Base-by-base conservation (phyloP, 2,113 vertebrate genomes). In the Hyla sarda region DNA sequence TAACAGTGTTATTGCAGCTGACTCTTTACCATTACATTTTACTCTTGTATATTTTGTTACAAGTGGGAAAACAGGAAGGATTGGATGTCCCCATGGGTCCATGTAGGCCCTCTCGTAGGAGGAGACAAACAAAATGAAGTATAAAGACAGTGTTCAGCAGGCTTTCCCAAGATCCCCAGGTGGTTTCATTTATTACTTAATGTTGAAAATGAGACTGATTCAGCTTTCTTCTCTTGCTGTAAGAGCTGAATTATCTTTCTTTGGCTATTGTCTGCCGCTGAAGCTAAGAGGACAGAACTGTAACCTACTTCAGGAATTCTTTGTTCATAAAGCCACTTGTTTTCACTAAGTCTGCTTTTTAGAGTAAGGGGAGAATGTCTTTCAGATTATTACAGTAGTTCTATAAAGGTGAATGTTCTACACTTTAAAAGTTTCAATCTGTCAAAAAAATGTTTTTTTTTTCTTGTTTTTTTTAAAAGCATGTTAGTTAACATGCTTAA, bases 171-270 rank as follows among this genome's bases (percentile, higher is more conserved):
- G 93, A 95, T 94, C 91, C 94, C 93, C 95, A 95, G 92, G 95
- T 95, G 95, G 95, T 97, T 96, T 97, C 94, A 92, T 91, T 91
- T 96, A 93, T 90, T 94, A 91, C 90, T 88, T 92, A 92, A 94
- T 92, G 91, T 87, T 92, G 92, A 93, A 92, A 94, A 91, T 87
- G 91, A 95, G 94, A 93, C 90, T 80, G 89, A 92, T 90, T 92
- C 90, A 56, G 91, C 89, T 91, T 92, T 92, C 92, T 91, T 78
- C 56, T 74, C 69, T 21, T 60, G 88, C 90, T 91, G 87, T 87
- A 93, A 93, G 88, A 90, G 87, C 87, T 87, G 90, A 93, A 88
- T 94, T 94, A 93, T 93, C 93, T 94, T 94, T 91, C 92, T 75
- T 71, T 67, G 23, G 48, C 91, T 88, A 92, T 93, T 95, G 92